Conservation (phyloP, 1,140 invertebrate genomes). For the Zaprionus nigranus region DNA sequence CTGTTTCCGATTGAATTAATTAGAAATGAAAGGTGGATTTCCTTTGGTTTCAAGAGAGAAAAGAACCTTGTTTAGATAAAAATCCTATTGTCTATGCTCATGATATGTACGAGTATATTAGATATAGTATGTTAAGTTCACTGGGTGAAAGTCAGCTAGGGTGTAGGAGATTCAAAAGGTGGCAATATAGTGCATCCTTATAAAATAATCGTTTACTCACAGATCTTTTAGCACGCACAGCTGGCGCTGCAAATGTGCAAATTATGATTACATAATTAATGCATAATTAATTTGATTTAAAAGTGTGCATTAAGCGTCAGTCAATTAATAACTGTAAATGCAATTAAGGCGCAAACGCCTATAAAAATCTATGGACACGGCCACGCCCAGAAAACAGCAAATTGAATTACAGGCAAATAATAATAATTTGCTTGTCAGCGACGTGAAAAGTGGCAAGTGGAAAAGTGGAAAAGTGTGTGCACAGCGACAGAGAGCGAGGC, state of each 20-base stretch:
- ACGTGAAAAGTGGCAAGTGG: slow-evolving; percentile 41
- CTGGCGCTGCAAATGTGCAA: slow-evolving; percentile 30
- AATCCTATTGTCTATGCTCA: too few relatives aligned
- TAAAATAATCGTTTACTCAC: not conserved
- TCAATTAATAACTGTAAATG: slow-evolving; percentile 73
- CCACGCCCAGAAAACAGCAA: slow-evolving; percentile 31
- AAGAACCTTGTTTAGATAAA: too few relatives aligned
- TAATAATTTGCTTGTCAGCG: slow-evolving; percentile 10
- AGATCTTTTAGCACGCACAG: not conserved
- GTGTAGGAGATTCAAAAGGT: too few relatives aligned
- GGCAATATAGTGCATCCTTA: too few relatives aligned
- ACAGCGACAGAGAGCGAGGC: slow-evolving; percentile 17
- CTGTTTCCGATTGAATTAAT: not conserved
- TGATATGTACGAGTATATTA: not conserved
- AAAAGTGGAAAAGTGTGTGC: slow-evolving; percentile 10
- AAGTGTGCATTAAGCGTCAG: slow-evolving; percentile 63
- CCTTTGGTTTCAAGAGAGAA: not conserved
- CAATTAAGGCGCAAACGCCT: slow-evolving; percentile 45
- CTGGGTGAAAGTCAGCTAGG: too few relatives aligned
- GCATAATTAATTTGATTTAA: slow-evolving; percentile 64
- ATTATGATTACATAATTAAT: slow-evolving; percentile 67
- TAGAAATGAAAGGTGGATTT: not conserved
- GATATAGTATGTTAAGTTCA: not conserved
- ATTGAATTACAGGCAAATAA: slow-evolving; percentile 57
- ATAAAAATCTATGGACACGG: slow-evolving; percentile 22